phyloP scores from a whole-genome alignment of 37 sponge, comb jelly and placozoan genomes.

The Dysidea cf. avara region DNA sequence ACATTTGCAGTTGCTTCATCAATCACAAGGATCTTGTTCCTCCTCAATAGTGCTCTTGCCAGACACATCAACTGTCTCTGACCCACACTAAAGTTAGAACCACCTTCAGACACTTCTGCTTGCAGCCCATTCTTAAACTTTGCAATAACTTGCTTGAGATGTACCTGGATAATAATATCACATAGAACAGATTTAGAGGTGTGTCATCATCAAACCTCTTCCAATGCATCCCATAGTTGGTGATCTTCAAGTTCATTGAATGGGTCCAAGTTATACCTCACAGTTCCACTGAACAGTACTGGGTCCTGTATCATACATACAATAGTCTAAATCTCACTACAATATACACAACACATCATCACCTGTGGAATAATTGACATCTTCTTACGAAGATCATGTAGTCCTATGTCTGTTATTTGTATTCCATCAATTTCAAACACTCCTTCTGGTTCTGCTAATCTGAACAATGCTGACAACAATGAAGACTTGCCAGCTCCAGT shows the following conservation, averaged over 20 bases:
- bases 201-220: no score
- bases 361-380: slow-evolving; percentile 92
- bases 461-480: slow-evolving; percentile 72
- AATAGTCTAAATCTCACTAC: not conserved
- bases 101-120: slow-evolving; percentile 54
- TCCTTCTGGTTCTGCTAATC: slow-evolving; percentile 87
- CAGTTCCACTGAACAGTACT: slow-evolving; percentile 86
- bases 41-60: slow-evolving; percentile 67
- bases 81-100: slow-evolving; percentile 74
- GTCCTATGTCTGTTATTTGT: slow-evolving; percentile 63
- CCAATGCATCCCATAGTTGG: slow-evolving; percentile 78
- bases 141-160: slow-evolving; percentile 65
- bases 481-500: slow-evolving; percentile 97
- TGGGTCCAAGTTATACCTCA: slow-evolving; percentile 90
- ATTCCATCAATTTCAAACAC: slow-evolving; percentile 75
- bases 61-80: slow-evolving; percentile 78
- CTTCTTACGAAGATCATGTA: slow-evolving; percentile 72
- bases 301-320: slow-evolving; percentile 60
- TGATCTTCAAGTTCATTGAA: slow-evolving; percentile 66
- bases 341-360: not conserved
- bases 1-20: slow-evolving; percentile 89
- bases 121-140: slow-evolving; percentile 58
- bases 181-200: not conserved
- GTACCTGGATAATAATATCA: slow-evolving; percentile 20
- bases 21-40: slow-evolving; percentile 70